phyloP scores from a whole-genome alignment of 2,888 invertebrate species.

The Melangyna quadrimaculata region DNA sequence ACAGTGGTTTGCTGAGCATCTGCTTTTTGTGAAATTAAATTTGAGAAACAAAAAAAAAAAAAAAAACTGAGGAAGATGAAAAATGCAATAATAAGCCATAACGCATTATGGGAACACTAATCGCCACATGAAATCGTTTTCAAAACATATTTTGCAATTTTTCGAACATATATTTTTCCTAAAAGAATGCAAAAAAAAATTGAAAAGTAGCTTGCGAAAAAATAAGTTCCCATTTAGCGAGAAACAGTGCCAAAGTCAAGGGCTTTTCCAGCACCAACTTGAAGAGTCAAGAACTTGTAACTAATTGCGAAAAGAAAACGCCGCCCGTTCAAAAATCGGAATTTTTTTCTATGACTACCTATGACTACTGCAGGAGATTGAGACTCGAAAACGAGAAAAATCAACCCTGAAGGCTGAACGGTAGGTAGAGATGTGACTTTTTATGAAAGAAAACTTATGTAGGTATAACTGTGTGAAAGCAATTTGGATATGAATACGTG shows the following conservation, averaged over 20 bases:
- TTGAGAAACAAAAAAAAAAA: constrained; percentile 17
- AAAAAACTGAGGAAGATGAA: not conserved
- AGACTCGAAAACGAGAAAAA: constrained; percentile 9
- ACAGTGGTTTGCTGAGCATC: constrained; percentile 60
- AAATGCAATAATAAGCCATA: constrained; percentile 24
- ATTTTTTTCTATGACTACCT: constrained; percentile 18
- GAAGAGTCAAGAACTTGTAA: constrained; percentile 76
- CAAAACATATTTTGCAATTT: not conserved
- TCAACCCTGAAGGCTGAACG: constrained; percentile 34
- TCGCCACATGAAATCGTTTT: constrained; percentile 44
- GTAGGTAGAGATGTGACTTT: constrained; percentile 1
- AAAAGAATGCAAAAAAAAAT: constrained; percentile 15
- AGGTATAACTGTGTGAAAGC: constrained; percentile 71
- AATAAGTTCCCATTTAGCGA: constrained; percentile 43
- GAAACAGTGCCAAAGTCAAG: constrained; percentile 62
- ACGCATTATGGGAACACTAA: constrained; percentile 59
- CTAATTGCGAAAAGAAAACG: constrained; percentile 63
- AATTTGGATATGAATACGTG: constrained; percentile 65
- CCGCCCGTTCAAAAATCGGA: not conserved
- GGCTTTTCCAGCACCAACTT: constrained; percentile 73
- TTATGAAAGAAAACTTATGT: constrained; percentile 58
- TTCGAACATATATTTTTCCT: constrained; percentile 16
- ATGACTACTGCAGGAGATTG: not conserved
- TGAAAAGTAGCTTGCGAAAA: constrained; percentile 18
- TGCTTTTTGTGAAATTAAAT: constrained; percentile 42